Conservation (phyloP, 2,797 vertebrate species). For the Neopelma chrysocephalum region DNA sequence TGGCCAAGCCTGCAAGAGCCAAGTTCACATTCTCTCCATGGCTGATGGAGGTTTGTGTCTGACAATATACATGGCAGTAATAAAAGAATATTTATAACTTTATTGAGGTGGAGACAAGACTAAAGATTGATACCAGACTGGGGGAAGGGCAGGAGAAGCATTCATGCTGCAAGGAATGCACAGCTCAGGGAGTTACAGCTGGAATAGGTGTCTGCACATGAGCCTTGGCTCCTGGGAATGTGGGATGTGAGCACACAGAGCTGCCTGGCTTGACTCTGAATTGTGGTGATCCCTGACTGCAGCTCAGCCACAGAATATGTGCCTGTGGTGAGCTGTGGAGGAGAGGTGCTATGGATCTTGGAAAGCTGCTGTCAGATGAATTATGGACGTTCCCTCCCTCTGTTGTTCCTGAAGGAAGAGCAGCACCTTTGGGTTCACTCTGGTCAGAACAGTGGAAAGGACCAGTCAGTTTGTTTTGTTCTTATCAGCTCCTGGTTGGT, state of each 20-base stretch:
- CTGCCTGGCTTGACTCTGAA: not conserved
- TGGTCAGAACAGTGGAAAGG: not conserved
- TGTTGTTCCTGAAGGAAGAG: not conserved
- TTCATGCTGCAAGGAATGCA: not conserved
- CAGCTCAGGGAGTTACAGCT: not conserved
- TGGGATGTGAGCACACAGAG: not conserved
- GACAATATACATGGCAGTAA: not conserved
- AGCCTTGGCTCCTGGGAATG: rapidly evolving
- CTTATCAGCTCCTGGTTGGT: rapidly evolving
- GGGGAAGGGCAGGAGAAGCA: not conserved
- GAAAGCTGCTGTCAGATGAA: not conserved
- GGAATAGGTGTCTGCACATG: not conserved
- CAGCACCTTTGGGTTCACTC: not conserved
- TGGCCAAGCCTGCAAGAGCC: not conserved
- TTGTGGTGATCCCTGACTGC: not conserved
- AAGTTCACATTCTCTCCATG: not conserved
- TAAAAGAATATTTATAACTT: not conserved
- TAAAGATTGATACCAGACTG: not conserved
- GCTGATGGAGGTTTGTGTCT: not conserved
- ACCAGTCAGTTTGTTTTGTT: not conserved
- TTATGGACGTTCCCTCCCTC: not conserved
- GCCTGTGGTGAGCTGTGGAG: not conserved
- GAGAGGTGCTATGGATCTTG: not conserved
- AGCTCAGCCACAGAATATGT: not conserved
- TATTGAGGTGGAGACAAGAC: not conserved